phyloP scores from a whole-genome alignment of 2,797 vertebrate species.

The Sitta carolinensis region DNA sequence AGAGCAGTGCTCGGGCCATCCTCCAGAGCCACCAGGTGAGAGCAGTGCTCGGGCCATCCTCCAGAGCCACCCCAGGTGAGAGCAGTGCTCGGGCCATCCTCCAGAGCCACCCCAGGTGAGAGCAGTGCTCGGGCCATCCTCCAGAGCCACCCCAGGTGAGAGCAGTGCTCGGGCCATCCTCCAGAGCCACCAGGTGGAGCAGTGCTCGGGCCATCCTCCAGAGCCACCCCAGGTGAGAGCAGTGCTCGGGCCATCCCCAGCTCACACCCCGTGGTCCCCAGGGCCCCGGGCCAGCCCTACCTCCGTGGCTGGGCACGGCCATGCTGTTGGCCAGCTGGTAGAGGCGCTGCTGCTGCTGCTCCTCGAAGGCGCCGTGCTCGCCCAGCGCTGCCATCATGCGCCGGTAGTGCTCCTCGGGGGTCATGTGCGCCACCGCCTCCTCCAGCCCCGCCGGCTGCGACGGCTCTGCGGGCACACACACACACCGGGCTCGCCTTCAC shows the following conservation, averaged over 20 bases:
- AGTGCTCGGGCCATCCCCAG: accelerated
- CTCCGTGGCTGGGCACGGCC: constrained; percentile 88
- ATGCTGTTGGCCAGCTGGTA: constrained; percentile 94
- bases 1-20: neutral
- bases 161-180: no score
- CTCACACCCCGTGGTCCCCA: no score
- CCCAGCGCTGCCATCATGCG: constrained; percentile 93
- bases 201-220: accelerated
- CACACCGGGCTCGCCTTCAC: no score
- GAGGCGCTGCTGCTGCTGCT: constrained; percentile 90
- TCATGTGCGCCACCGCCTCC: constrained; percentile 87
- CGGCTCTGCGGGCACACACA: constrained; percentile 78
- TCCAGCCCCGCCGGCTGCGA: constrained; percentile 87
- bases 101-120: accelerated
- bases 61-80: neutral
- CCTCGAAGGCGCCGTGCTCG: constrained; percentile 89
- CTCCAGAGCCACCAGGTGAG: neutral
- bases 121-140: accelerated
- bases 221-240: accelerated
- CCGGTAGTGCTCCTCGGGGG: constrained; percentile 95
- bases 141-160: no score
- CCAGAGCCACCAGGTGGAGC: no score
- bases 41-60: accelerated
- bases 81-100: accelerated
- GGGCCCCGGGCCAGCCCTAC: neutral